A percentile compares a stretch with the other conserved stretches of the same genome.
Conservation (phyloP, 2,797 vertebrate genomes). For the Australoheros facetus region DNA sequence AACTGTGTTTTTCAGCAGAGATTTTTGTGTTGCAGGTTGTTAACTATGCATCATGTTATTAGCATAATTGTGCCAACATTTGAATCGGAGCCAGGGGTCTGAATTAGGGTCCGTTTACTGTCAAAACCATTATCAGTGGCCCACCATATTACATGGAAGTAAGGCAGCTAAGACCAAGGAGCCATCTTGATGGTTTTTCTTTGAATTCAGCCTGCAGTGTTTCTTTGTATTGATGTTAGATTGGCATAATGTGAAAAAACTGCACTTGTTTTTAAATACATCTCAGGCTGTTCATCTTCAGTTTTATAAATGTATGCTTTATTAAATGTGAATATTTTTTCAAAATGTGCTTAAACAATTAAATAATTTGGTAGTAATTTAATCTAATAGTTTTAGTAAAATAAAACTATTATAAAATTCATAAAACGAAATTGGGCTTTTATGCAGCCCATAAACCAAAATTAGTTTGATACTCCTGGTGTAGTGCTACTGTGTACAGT, state of each 20-base stretch:
- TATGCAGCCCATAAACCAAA: not conserved
- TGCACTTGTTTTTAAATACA: not conserved
- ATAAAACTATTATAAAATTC: too few relatives aligned
- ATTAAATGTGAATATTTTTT: not conserved
- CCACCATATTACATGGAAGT: not conserved
- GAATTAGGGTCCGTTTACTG: not conserved
- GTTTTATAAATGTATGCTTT: not conserved
- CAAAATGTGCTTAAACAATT: not conserved
- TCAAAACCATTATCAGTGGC: not conserved
- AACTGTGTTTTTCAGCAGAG: too few relatives aligned
- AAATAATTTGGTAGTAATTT: not conserved
- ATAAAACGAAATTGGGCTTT: not conserved
- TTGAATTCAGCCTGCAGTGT: not conserved
- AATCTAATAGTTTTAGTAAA: not conserved
- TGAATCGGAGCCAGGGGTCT: too few relatives aligned
- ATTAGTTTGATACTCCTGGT: not conserved
- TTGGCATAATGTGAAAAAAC: not conserved
- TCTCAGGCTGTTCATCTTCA: not conserved
- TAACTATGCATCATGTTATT: too few relatives aligned
- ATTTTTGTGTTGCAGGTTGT: too few relatives aligned
- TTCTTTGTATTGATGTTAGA: not conserved
- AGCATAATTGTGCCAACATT: too few relatives aligned
- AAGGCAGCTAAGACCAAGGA: not conserved
- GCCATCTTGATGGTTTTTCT: not conserved
- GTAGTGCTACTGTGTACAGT: not conserved